Evolutionary conservation across 2,113 vertebrate genomes (phyloP).

Genomic region (Stigmatopora nigra): DNA sequence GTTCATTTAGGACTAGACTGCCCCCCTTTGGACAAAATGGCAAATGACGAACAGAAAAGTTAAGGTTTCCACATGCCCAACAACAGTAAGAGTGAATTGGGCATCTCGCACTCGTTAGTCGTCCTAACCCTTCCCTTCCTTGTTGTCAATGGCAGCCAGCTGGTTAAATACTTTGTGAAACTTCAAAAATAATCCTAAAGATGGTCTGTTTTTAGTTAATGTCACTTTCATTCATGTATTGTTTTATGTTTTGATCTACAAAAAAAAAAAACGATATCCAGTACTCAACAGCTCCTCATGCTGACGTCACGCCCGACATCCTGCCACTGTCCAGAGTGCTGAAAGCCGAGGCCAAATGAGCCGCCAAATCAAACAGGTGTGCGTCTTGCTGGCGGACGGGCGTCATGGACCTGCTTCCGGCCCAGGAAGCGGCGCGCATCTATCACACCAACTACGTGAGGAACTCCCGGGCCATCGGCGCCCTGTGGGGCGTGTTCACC

Average conservation of each 20-base stretch:
- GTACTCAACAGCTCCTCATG: not conserved
- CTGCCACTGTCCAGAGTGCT: not conserved
- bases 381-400: not conserved
- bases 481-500: constrained; percentile 92
- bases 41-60: not conserved
- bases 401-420: constrained; percentile 83
- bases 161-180: too few species aligned
- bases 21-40: not conserved
- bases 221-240: too few species aligned
- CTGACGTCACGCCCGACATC: not conserved
- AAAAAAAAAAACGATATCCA: not conserved
- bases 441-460: constrained; percentile 97
- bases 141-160: too few species aligned
- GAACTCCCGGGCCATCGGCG: constrained; percentile 88
- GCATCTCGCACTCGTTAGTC: too few species aligned
- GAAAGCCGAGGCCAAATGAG: not conserved
- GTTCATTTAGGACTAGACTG: not conserved
- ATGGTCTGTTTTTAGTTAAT: too few species aligned
- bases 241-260: too few species aligned
- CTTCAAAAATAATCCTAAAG: too few species aligned
- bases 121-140: too few species aligned
- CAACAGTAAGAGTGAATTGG: too few species aligned
- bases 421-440: constrained; percentile 90
- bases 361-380: not conserved
- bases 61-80: too few species aligned